These are phyloP conservation scores for Gymnodraco acuticeps DNA, from an alignment of 2,797 vertebrate species.

Conservation along the genomic window DNA sequence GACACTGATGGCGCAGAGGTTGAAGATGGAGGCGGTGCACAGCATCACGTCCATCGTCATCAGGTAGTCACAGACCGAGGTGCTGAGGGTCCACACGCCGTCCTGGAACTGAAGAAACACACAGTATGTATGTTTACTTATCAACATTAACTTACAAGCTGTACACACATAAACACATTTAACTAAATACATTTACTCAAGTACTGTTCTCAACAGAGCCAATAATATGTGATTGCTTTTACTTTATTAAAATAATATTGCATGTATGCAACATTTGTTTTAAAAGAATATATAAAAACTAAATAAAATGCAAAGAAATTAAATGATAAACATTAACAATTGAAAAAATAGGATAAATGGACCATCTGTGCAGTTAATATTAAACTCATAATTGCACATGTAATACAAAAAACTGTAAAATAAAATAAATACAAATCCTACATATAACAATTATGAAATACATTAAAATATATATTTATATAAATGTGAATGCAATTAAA, in stretches of 20 bases:
- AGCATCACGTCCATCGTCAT: conserved; percentile 99
- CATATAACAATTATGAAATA: background rate
- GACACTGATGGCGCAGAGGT: conserved; percentile 96
- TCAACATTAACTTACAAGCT: background rate
- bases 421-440: background rate
- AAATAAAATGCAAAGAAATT: background rate
- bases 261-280: too few species aligned
- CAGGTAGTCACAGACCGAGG: conserved; percentile 90
- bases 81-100: conserved; percentile 91
- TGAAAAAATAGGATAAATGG: background rate
- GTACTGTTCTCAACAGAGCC: too few species aligned
- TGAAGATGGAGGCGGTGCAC: conserved; percentile 98
- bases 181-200: background rate
- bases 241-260: too few species aligned
- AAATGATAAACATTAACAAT: background rate
- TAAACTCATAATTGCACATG: background rate
- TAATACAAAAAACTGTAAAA: background rate
- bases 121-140: background rate
- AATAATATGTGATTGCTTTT: background rate
- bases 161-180: background rate
- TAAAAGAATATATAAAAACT: too few species aligned
- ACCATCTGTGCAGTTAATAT: background rate
- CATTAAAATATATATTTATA: too few species aligned
- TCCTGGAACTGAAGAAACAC: conserved; percentile 89
- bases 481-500: too few species aligned